phyloP scores from a whole-genome alignment of 2,113 vertebrate genomes.

The Benitochromis conjunctus region DNA sequence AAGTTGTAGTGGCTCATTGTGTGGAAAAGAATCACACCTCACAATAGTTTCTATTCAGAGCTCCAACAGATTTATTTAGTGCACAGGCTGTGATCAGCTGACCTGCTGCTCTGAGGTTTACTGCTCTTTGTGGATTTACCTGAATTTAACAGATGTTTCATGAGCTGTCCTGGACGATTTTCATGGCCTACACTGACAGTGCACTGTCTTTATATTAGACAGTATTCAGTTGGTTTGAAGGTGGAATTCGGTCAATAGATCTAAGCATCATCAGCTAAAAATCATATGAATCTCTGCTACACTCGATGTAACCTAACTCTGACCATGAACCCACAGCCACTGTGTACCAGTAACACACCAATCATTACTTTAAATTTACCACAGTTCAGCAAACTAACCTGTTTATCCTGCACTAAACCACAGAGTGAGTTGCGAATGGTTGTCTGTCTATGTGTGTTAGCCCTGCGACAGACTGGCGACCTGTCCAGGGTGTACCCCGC shows the following conservation, averaged over 20 bases:
- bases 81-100: background rate
- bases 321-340: background rate
- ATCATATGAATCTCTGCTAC: background rate
- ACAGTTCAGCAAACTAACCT: background rate
- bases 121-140: background rate
- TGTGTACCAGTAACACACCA: background rate
- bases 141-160: too few relatives aligned
- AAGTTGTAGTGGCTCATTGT: background rate
- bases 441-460: too few relatives aligned
- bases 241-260: background rate
- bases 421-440: too few relatives aligned
- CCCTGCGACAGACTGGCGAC: too few relatives aligned
- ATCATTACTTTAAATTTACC: background rate
- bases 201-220: background rate
- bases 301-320: background rate
- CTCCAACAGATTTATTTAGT: background rate
- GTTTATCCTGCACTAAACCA: background rate
- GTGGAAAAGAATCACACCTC: background rate
- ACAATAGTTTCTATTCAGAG: background rate
- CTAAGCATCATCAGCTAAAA: background rate
- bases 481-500: too few relatives aligned
- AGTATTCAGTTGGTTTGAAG: background rate
- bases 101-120: background rate
- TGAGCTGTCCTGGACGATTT: too few relatives aligned
- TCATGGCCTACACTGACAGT: background rate